These are phyloP conservation scores for Netelia virgata DNA, from an alignment of 2,888 invertebrate genomes.

Conservation along the genomic window DNA sequence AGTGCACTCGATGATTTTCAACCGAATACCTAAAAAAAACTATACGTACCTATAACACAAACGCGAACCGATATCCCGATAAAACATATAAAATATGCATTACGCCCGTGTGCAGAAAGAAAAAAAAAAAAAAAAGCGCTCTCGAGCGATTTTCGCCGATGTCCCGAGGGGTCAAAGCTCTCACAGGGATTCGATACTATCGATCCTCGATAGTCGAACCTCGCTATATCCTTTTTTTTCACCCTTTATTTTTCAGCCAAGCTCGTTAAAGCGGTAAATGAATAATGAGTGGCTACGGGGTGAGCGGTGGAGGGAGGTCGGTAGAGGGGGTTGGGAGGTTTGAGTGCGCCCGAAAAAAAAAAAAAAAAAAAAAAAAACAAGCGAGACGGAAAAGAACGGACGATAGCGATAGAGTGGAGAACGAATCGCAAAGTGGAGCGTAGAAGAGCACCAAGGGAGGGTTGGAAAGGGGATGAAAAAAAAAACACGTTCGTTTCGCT, in stretches of 20 bases:
- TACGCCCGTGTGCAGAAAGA: constrained; percentile 56
- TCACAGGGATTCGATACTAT: constrained; percentile 70
- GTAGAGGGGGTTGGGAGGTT: too few species aligned
- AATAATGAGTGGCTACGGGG: constrained; percentile 81
- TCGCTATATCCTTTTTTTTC: constrained; percentile 42
- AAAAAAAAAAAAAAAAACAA: constrained; percentile 42
- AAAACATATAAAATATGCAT: constrained; percentile 23
- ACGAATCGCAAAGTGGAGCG: constrained; percentile 55
- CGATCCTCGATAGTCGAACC: constrained; percentile 69
- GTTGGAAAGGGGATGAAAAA: constrained; percentile 9
- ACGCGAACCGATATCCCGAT: not conserved
- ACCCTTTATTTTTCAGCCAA: constrained; percentile 74
- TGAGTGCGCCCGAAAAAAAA: constrained; percentile 41
- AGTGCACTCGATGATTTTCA: constrained; percentile 1
- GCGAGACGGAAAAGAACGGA: constrained; percentile 59
- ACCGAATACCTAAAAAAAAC: not conserved
- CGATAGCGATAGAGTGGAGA: constrained; percentile 61
- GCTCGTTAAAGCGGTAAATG: constrained; percentile 84
- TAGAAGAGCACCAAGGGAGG: constrained; percentile 49
- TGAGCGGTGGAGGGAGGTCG: constrained; percentile 18
- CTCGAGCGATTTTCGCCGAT: constrained; percentile 50
- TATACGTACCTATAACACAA: not conserved
- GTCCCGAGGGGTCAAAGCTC: constrained; percentile 59
- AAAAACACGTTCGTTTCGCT: constrained; percentile 41
- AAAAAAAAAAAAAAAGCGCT: constrained; percentile 21